Conservation (phyloP, 2,888 invertebrate species). For the Acleris literana region DNA sequence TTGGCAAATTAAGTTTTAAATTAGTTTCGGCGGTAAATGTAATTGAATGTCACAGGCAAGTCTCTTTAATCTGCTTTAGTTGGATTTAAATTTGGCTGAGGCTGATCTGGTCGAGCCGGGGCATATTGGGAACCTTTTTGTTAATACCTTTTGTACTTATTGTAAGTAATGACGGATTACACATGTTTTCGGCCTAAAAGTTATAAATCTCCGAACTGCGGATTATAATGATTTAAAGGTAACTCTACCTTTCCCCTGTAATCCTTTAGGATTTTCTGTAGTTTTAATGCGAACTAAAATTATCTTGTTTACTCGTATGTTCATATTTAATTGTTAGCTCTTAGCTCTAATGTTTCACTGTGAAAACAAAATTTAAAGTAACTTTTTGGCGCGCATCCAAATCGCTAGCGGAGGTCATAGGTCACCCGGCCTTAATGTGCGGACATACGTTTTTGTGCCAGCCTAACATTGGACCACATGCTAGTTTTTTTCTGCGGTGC, state of each 20-base stretch:
- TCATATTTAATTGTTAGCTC: conserved; percentile 63
- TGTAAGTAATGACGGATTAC: background rate
- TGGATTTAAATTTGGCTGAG: background rate
- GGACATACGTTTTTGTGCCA: conserved; percentile 61
- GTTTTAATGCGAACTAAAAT: conserved; percentile 16
- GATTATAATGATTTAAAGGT: conserved; percentile 9
- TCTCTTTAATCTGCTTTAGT: background rate
- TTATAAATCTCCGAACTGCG: conserved; percentile 11
- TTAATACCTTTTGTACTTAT: too few relatives aligned
- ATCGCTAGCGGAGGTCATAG: conserved; percentile 63
- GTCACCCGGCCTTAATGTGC: conserved; percentile 71
- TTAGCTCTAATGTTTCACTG: conserved; percentile 57
- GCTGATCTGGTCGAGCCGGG: too few relatives aligned
- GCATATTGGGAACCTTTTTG: too few relatives aligned
- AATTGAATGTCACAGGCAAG: conserved; percentile 5
- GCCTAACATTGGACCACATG: conserved; percentile 46
- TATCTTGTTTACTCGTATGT: conserved; percentile 39
- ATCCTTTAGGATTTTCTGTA: conserved; percentile 3
- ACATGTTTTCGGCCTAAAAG: conserved; percentile 4
- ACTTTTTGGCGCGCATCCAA: conserved; percentile 66
- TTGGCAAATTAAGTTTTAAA: conserved; percentile 19
- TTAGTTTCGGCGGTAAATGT: conserved; percentile 12
- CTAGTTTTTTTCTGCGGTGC: conserved; percentile 49
- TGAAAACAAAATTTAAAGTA: conserved; percentile 65
- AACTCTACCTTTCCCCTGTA: background rate